Evolutionary conservation across 1,140 invertebrate species (phyloP).

Genomic region (Cherax quadricarinatus): DNA sequence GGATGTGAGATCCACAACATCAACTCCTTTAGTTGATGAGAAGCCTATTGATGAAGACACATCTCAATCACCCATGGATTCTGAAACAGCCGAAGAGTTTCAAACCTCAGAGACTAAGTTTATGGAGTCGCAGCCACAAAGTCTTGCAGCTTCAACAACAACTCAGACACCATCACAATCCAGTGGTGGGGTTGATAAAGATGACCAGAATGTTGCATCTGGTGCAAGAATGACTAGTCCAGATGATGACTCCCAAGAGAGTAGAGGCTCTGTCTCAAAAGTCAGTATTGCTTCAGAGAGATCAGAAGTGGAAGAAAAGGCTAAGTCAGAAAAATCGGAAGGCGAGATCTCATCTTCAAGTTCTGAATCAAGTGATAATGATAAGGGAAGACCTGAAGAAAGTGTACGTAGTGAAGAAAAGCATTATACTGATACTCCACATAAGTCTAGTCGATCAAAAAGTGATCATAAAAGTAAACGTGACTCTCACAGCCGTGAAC

Average conservation of each 20-base stretch:
- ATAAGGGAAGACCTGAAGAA: conserved; percentile 38
- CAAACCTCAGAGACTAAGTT: conserved; percentile 15
- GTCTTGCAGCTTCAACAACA: not conserved
- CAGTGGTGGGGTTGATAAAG: conserved; percentile 35
- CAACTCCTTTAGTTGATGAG: conserved; percentile 66
- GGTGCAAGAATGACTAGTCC: conserved; percentile 42
- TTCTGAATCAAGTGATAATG: conserved; percentile 50
- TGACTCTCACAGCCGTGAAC: conserved; percentile 41
- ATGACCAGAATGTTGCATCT: conserved; percentile 50
- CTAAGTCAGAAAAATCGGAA: conserved; percentile 60
- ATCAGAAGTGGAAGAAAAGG: conserved; percentile 56
- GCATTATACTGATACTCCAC: conserved; percentile 30
- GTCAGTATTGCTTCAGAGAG: conserved; percentile 39
- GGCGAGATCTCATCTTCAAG: conserved; percentile 53
- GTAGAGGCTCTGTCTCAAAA: conserved; percentile 52
- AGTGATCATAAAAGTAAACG: conserved; percentile 47
- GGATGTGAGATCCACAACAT: conserved; percentile 61
- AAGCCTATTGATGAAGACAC: conserved; percentile 53
- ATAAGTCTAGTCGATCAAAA: conserved; percentile 47
- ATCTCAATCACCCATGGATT: conserved; percentile 38
- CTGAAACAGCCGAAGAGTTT: conserved; percentile 29
- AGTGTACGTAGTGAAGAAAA: conserved; percentile 35
- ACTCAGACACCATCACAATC: conserved; percentile 25
- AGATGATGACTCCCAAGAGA: conserved; percentile 56
- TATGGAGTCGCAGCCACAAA: conserved; percentile 7